Evolutionary conservation across 1,140 invertebrate species (phyloP).

Genomic region (Helicorthomorpha holstii): DNA sequence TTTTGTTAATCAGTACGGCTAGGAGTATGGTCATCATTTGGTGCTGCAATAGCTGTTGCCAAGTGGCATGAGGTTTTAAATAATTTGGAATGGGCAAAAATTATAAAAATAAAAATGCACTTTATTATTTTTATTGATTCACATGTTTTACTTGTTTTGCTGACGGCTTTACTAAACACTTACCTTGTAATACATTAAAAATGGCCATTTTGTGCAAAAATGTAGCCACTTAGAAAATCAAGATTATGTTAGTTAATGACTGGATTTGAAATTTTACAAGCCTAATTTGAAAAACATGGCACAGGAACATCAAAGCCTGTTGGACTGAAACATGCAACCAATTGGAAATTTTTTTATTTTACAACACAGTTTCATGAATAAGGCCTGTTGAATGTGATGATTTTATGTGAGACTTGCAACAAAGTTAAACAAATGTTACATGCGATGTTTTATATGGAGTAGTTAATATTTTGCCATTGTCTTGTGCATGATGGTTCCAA

Average conservation of each 20-base stretch:
- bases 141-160: slow-evolving; percentile 7
- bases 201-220: slow-evolving; percentile 6
- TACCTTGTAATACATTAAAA: neutral
- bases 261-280: neutral
- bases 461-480: slow-evolving; percentile 15
- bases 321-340: neutral
- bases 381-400: slow-evolving; percentile 7
- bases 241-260: slow-evolving; percentile 3
- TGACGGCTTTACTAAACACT: slow-evolving; percentile 5
- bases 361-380: slow-evolving; percentile 2
- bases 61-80: neutral
- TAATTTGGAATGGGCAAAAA: slow-evolving; percentile 2
- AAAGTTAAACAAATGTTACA: slow-evolving; percentile 2
- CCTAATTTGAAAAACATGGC: neutral
- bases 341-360: slow-evolving; percentile 3
- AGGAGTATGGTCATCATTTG: slow-evolving; percentile 6
- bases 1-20: slow-evolving; percentile 7
- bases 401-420: slow-evolving; percentile 2
- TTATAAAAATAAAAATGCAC: neutral
- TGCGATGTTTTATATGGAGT: slow-evolving; percentile 16
- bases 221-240: slow-evolving; percentile 9
- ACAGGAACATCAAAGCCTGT: neutral
- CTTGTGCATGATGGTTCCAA: slow-evolving; percentile 14
- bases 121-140: slow-evolving; percentile 1
- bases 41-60: neutral